These are phyloP conservation scores for Microchrysa polita DNA, from an alignment of 2,888 invertebrate species.

Conservation along the genomic window DNA sequence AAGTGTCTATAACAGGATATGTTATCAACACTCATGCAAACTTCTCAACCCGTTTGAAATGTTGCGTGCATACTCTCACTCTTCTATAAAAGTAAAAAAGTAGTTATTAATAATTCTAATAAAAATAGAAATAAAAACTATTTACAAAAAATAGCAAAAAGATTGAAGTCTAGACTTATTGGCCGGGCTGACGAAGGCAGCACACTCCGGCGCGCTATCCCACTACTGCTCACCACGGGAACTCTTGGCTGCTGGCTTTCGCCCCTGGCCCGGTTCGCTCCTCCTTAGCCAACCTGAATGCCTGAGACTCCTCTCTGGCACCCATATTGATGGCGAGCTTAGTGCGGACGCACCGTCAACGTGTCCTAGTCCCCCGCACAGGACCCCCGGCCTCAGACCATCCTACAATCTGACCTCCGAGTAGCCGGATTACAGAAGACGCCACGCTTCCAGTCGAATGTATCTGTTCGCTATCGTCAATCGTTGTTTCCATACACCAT, in stretches of 20 bases:
- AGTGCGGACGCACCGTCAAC: slow-evolving; percentile 95
- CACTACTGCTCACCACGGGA: slow-evolving; percentile 98
- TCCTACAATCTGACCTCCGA: slow-evolving; percentile 92
- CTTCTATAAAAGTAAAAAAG: no score
- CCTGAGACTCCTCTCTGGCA: slow-evolving; percentile 82
- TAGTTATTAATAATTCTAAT: no score
- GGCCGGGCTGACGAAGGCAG: slow-evolving; percentile 86
- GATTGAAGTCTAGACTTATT: slow-evolving; percentile 80
- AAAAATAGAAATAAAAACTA: no score
- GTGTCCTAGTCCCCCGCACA: slow-evolving; percentile 68
- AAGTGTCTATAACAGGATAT: no score
- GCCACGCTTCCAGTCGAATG: slow-evolving; percentile 88
- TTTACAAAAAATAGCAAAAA: slow-evolving; percentile 68
- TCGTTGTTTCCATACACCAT: neutral
- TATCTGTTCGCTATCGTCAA: neutral
- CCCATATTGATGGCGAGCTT: slow-evolving; percentile 98
- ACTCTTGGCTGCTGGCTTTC: slow-evolving; percentile 99
- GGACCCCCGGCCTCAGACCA: slow-evolving; percentile 90
- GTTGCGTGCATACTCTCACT: no score
- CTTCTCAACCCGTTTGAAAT: no score
- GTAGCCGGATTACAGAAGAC: slow-evolving; percentile 98
- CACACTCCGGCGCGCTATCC: slow-evolving; percentile 98
- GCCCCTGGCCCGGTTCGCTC: slow-evolving; percentile 98
- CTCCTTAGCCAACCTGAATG: slow-evolving; percentile 95
- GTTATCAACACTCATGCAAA: no score